A percentile compares a stretch with the other conserved stretches of the same genome.
These are phyloP conservation scores for Yasuhikotakia modesta DNA, from an alignment of 2,797 vertebrate genomes.

Conservation along the genomic window DNA sequence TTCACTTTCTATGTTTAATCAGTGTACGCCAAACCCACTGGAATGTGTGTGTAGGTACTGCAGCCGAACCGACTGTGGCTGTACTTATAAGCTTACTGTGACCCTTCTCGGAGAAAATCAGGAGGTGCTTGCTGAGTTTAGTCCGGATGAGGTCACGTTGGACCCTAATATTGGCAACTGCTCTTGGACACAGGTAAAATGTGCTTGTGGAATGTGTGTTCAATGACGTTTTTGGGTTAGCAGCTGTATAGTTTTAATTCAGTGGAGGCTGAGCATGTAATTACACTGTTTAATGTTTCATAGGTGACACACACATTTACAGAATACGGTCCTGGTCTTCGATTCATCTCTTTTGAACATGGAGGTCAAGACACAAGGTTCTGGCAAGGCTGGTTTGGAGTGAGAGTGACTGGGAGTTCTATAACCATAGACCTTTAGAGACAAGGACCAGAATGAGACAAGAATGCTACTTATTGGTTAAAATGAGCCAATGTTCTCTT, in stretches of 20 bases:
- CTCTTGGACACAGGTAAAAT: slow-evolving; percentile 75
- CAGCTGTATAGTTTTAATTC: too few species aligned
- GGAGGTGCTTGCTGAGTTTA: slow-evolving; percentile 81
- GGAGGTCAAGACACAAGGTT: slow-evolving; percentile 87
- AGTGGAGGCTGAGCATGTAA: not conserved
- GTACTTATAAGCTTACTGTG: slow-evolving; percentile 81
- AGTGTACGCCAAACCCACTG: not conserved
- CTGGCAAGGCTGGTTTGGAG: slow-evolving; percentile 95
- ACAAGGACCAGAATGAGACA: not conserved
- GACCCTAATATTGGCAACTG: slow-evolving; percentile 69
- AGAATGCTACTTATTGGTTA: not conserved
- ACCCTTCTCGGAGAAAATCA: slow-evolving; percentile 82
- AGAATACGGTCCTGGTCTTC: slow-evolving; percentile 84
- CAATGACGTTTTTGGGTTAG: too few species aligned
- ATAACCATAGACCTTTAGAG: slow-evolving; percentile 80
- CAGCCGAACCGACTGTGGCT: slow-evolving; percentile 84
- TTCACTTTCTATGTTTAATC: not conserved
- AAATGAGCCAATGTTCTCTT: not conserved
- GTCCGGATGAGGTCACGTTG: slow-evolving; percentile 63
- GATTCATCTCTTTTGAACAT: slow-evolving; percentile 87
- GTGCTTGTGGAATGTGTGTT: too few species aligned
- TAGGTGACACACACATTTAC: slow-evolving; percentile 86
- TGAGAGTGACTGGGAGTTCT: slow-evolving; percentile 86
- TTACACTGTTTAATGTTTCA: slow-evolving; percentile 23
- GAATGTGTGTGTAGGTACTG: slow-evolving; percentile 78